A percentile compares a stretch with the other conserved stretches of the same genome.
Conservation (phyloP, 2,888 invertebrate species). For the Drosophila tripunctata region DNA sequence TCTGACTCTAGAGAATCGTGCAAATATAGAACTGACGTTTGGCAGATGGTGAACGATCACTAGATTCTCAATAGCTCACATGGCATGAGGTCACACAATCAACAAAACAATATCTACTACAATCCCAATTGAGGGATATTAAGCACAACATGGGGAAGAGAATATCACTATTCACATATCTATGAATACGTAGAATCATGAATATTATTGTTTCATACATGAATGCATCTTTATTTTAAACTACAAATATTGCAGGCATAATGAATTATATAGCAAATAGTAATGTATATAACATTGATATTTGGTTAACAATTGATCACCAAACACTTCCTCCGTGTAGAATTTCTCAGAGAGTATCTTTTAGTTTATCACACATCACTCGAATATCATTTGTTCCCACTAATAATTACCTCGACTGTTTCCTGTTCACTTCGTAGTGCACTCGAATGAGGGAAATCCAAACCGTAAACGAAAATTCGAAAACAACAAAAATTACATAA, state of each 20-base stretch:
- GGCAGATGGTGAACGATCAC: conserved; percentile 51
- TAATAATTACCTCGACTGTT: conserved; percentile 19
- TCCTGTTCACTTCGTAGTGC: conserved; percentile 5
- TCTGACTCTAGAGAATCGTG: background rate
- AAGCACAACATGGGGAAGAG: background rate
- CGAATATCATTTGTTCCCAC: background rate
- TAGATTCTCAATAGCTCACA: conserved; percentile 42
- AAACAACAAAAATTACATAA: conserved; percentile 18
- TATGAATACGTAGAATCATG: conserved; percentile 5
- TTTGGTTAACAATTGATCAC: too few relatives aligned
- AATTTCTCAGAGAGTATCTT: background rate
- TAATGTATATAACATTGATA: too few relatives aligned
- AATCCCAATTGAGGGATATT: background rate
- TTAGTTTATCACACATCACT: background rate
- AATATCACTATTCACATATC: background rate
- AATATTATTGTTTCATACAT: background rate
- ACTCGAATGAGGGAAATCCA: background rate
- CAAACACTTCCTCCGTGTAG: too few relatives aligned
- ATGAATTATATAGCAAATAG: background rate
- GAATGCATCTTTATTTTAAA: background rate
- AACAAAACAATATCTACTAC: conserved; percentile 34
- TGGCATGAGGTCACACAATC: conserved; percentile 64
- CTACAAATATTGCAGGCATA: background rate
- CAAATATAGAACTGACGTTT: conserved; percentile 7
- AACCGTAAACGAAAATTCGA: conserved; percentile 25